A percentile compares a stretch with the other conserved stretches of the same genome.
Evolutionary conservation across 2,113 vertebrate species (phyloP).

Genomic region (Hippocampus comes): DNA sequence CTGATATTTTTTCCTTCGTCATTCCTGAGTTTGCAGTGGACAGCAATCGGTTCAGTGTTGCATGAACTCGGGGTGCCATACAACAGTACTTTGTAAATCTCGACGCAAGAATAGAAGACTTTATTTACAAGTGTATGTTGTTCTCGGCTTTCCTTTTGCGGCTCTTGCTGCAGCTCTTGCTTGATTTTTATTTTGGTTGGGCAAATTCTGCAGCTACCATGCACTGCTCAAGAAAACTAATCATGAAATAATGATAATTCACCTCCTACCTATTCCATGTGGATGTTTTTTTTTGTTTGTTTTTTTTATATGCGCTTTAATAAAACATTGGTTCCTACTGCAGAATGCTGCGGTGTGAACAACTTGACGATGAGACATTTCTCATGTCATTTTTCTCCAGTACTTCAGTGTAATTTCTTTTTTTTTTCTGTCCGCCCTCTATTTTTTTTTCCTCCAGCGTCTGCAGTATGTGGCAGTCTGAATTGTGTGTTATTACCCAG

Average conservation of each 20-base stretch:
- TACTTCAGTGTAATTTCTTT: conserved; percentile 81
- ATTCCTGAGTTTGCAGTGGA: too few relatives aligned
- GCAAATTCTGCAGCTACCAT: background rate
- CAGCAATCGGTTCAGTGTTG: too few relatives aligned
- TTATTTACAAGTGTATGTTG: background rate
- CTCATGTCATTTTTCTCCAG: conserved; percentile 78
- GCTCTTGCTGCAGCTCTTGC: background rate
- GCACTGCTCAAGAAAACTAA: background rate
- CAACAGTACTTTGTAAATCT: too few relatives aligned
- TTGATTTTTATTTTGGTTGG: background rate
- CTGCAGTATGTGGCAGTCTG: conserved; percentile 76
- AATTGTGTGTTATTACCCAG: conserved; percentile 86
- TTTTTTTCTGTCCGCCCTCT: conserved; percentile 60
- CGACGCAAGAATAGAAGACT: too few relatives aligned
- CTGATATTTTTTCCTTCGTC: too few relatives aligned
- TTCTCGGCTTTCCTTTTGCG: background rate
- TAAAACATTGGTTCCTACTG: conserved; percentile 44
- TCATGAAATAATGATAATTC: conserved; percentile 19
- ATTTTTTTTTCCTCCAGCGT: conserved; percentile 67
- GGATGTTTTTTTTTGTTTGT: conserved; percentile 1
- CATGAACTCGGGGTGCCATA: too few relatives aligned
- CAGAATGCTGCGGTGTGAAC: conserved; percentile 61
- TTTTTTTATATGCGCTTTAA: conserved; percentile 28
- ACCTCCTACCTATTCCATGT: conserved; percentile 10
- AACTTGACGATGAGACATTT: conserved; percentile 79